phyloP scores from a whole-genome alignment of 2,888 invertebrate species.

The Hermaeophaga mercurialis region DNA sequence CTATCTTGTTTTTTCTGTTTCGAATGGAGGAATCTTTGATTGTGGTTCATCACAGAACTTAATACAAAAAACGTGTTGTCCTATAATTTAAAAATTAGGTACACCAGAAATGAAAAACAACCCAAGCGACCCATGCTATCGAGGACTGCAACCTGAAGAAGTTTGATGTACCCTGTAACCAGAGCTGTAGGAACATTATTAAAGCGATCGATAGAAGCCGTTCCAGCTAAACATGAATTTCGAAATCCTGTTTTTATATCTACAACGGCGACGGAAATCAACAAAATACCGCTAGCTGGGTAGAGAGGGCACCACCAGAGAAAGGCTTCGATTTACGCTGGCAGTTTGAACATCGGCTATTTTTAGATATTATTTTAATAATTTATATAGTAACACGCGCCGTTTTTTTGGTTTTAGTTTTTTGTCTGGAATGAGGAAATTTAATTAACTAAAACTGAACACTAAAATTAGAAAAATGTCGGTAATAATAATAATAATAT shows the following conservation, averaged over 20 bases:
- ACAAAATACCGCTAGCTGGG: constrained; percentile 34
- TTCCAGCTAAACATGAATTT: constrained; percentile 22
- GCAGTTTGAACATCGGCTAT: constrained; percentile 15
- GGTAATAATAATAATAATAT: too few species aligned
- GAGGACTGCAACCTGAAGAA: too few species aligned
- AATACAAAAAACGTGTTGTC: too few species aligned
- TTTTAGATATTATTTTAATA: constrained; percentile 26
- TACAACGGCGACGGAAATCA: constrained; percentile 16
- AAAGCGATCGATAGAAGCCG: constrained; percentile 11
- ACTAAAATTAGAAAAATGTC: too few species aligned
- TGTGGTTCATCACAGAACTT: too few species aligned
- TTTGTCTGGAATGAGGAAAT: neutral
- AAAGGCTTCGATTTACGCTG: constrained; percentile 6
- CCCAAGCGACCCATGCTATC: too few species aligned
- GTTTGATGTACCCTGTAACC: neutral
- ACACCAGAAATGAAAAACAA: too few species aligned
- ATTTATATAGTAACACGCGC: constrained; percentile 3
- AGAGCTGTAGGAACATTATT: neutral
- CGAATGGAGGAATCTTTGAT: too few species aligned
- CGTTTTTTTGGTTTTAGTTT: constrained; percentile 2
- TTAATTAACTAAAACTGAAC: too few species aligned
- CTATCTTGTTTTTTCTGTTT: too few species aligned
- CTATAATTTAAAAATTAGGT: too few species aligned
- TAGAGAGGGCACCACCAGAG: constrained; percentile 45
- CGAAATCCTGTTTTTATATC: constrained; percentile 37